Conservation (phyloP, 1,140 invertebrate species). For the Amphibalanus amphitrite region DNA sequence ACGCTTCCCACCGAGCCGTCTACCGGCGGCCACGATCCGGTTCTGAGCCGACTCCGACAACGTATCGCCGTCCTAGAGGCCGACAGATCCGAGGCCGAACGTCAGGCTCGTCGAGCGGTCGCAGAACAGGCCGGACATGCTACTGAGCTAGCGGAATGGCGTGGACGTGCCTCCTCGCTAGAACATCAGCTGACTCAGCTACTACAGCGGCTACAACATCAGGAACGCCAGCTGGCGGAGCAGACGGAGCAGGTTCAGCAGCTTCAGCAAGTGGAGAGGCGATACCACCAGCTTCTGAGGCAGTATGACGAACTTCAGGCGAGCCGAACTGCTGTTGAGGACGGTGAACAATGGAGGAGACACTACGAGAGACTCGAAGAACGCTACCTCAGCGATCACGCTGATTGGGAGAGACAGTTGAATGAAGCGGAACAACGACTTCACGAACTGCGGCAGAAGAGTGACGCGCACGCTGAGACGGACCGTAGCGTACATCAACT, state of each 20-base stretch:
- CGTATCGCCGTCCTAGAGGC: neutral
- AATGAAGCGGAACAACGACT: neutral
- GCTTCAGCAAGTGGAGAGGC: neutral
- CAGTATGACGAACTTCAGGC: neutral
- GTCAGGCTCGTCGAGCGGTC: neutral
- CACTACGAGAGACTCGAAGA: neutral
- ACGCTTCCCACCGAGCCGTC: neutral
- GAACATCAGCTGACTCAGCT: neutral
- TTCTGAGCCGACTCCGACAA: neutral
- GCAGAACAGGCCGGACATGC: neutral
- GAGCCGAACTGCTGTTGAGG: too few species aligned
- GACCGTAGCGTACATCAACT: neutral
- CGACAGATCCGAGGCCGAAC: neutral
- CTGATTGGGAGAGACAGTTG: neutral
- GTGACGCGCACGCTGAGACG: neutral
- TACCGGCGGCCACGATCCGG: neutral
- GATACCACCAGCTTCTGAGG: neutral
- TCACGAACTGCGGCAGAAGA: neutral
- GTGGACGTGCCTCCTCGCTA: neutral
- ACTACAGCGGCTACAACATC: neutral
- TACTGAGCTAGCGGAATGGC: neutral
- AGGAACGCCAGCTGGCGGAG: neutral
- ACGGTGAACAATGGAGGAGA: neutral
- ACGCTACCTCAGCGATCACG: neutral
- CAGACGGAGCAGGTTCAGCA: neutral